These are phyloP conservation scores for Gymnothorax reevesii DNA, from an alignment of 2,797 vertebrate species.

Conservation along the genomic window DNA sequence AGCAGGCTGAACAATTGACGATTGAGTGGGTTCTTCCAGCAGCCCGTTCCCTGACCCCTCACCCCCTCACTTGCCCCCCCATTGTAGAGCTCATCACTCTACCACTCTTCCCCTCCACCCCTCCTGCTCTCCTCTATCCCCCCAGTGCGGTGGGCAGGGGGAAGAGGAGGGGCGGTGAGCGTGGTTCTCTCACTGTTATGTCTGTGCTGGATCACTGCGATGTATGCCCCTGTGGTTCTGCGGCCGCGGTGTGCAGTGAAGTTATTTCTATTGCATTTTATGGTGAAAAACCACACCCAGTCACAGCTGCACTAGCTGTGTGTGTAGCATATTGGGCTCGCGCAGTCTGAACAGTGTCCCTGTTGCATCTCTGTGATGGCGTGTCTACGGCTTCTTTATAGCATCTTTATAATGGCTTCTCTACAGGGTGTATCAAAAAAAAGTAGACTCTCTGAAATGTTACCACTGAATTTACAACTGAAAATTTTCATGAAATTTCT, in stretches of 20 bases:
- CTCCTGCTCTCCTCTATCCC: constrained; percentile 55
- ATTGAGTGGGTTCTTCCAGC: constrained; percentile 54
- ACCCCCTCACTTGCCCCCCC: constrained; percentile 11
- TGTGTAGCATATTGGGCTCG: too few relatives aligned
- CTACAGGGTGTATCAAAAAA: too few relatives aligned
- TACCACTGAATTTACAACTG: too few relatives aligned
- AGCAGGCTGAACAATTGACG: constrained; percentile 69
- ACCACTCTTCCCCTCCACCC: constrained; percentile 39
- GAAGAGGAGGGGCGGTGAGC: constrained; percentile 53
- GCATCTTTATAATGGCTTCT: too few relatives aligned
- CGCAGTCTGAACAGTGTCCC: too few relatives aligned
- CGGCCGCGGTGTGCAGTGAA: constrained; percentile 54
- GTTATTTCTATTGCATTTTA: not conserved
- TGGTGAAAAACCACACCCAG: not conserved
- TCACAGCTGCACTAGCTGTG: too few relatives aligned
- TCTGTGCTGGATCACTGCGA: constrained; percentile 74
- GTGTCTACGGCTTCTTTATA: too few relatives aligned
- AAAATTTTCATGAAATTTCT: too few relatives aligned
- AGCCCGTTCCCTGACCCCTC: constrained; percentile 45
- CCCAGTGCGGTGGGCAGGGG: constrained; percentile 70
- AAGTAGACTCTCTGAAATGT: too few relatives aligned
- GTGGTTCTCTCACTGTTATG: constrained; percentile 82
- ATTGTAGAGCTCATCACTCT: constrained; percentile 40
- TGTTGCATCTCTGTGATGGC: too few relatives aligned
- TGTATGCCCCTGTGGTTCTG: constrained; percentile 60